These are phyloP conservation scores for Microtus oregoni DNA, from an alignment of 2,113 vertebrate genomes.

Conservation along the genomic window DNA sequence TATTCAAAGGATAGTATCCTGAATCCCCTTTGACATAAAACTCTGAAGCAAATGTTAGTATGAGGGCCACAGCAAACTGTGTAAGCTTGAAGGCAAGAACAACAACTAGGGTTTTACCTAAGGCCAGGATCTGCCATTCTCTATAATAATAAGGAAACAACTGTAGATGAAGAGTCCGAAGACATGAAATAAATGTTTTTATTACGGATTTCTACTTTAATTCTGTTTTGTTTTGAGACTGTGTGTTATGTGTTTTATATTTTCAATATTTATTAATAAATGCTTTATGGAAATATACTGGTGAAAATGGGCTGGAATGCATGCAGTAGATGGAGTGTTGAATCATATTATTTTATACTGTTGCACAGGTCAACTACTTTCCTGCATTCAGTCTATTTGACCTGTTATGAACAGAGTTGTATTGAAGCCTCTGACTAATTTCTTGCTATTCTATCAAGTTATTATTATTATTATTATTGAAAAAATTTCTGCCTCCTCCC, in stretches of 20 bases:
- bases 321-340: background rate
- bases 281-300: background rate
- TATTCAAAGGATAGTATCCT: background rate
- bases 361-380: background rate
- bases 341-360: background rate
- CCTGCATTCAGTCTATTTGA: background rate
- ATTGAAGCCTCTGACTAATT: background rate
- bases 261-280: background rate
- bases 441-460: background rate
- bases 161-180: background rate
- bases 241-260: background rate
- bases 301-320: background rate
- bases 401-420: background rate
- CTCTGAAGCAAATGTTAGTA: background rate
- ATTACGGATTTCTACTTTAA: conserved; percentile 6
- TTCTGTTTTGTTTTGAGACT: background rate
- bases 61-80: background rate
- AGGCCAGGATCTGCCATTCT: background rate
- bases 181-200: background rate
- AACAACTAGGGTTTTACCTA: background rate
- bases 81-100: background rate
- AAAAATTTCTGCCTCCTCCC: too few species aligned
- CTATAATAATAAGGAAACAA: background rate
- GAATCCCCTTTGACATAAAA: background rate
- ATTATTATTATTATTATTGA: background rate